Evolutionary conservation across 2,888 invertebrate genomes (phyloP), one percentile per base, ranked within the genome.

Genomic region (Antitype chi): DNA sequence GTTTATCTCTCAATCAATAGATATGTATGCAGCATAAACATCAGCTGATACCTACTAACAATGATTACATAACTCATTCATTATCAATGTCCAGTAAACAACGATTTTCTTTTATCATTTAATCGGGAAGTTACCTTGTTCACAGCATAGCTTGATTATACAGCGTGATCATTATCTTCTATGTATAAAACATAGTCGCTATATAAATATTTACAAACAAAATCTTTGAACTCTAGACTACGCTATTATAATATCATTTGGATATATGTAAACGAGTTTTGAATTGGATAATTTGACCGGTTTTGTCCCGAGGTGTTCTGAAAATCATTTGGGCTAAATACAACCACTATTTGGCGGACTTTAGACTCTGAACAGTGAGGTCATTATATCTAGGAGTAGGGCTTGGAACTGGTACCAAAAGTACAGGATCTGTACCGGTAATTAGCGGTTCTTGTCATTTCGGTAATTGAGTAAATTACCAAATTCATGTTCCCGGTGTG

Each of bases 161-260:
- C 6, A 20, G n/a, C 49, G 17, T 25, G 55, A 53, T 70, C 5
- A 55, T 74, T 70, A 79, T 79, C 49, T 47, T 47, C 2, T 17
- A 52, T 25, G 11, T 64, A 57, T 49, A 43, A 66, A 70, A 70
- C 53, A 49, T 57, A 60, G 0, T 28, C 11, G 0, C 15, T 25
- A 60, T 15, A 60, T n/a, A 64, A 32, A 55, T 76, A 9, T 72
- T 69, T 82, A 59, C 17, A 71, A 62, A 85, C 57, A 62, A 53
- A 66, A 69, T 43, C 72, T 55, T 55, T 77, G 66, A 63, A 82
- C 86, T 85, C 72, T 25, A 49, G 43, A 67, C 62, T 4, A 52
- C 23, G 66, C 62, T 69, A 87, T 85, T 85, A 85, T 43, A 74
- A 68, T n/a, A 66, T 52, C 64, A 74, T 87, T 87, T 71, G 49